A percentile compares a stretch with the other conserved stretches of the same genome.
phyloP scores from a whole-genome alignment of 2,113 vertebrate species.

The Equus przewalskii region DNA sequence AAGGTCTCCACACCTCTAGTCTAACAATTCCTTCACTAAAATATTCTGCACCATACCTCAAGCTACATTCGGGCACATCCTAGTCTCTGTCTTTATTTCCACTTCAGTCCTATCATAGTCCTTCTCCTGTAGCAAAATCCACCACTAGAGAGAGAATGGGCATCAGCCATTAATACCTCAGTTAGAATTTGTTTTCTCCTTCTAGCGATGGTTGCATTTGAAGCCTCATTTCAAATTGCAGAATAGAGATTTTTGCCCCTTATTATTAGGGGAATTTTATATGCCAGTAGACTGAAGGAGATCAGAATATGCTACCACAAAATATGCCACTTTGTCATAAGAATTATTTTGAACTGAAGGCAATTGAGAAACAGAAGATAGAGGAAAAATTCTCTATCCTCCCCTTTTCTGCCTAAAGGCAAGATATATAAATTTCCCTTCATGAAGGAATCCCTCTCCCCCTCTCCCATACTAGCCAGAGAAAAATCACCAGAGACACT shows the following conservation, averaged over 20 bases:
- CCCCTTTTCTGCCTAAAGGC: background rate
- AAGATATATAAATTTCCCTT: background rate
- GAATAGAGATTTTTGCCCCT: background rate
- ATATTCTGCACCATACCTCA: background rate
- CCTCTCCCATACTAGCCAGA: background rate
- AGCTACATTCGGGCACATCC: background rate
- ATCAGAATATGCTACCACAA: background rate
- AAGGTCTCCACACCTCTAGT: background rate
- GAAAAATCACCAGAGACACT: background rate
- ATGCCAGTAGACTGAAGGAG: background rate
- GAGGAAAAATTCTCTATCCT: background rate
- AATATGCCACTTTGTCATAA: background rate
- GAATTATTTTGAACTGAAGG: background rate
- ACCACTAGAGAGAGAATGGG: background rate
- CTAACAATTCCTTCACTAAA: background rate
- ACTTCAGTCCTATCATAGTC: background rate
- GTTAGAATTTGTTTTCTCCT: conserved; percentile 29
- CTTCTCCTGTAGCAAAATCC: background rate
- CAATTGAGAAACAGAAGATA: background rate
- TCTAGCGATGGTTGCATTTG: background rate
- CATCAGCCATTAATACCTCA: background rate
- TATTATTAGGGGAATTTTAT: background rate
- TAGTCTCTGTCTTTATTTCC: background rate
- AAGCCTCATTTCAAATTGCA: background rate
- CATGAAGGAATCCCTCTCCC: background rate